These are phyloP conservation scores for Aldabrachelys gigantea DNA, from an alignment of 2,113 vertebrate species.

Conservation along the genomic window DNA sequence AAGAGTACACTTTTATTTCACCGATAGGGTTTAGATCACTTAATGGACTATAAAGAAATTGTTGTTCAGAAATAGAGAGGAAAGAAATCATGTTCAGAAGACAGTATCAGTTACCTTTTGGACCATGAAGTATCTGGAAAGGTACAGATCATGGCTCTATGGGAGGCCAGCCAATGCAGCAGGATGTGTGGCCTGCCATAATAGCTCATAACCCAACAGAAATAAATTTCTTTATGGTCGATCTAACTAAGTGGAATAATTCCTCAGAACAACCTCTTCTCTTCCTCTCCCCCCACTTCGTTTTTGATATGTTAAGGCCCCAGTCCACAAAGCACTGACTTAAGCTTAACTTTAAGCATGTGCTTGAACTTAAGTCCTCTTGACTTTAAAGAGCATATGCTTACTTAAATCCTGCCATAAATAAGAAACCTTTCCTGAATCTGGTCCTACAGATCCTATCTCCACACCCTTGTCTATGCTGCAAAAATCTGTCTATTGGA, in stretches of 20 bases:
- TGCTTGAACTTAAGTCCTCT: neutral
- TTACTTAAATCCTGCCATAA: neutral
- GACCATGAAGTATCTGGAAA: neutral
- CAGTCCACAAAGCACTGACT: accelerated
- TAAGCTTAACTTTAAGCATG: neutral
- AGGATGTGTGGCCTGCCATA: neutral
- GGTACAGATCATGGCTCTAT: neutral
- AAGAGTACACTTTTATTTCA: neutral
- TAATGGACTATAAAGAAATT: accelerated
- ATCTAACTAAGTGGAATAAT: neutral
- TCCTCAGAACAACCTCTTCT: conserved; percentile 19
- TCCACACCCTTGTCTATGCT: neutral
- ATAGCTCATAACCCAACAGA: neutral
- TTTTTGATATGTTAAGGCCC: neutral
- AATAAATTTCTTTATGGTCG: neutral
- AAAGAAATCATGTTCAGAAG: neutral
- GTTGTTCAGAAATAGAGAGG: neutral
- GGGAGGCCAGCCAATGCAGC: neutral
- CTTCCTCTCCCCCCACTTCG: neutral
- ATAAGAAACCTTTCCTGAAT: neutral
- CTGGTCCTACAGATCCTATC: neutral
- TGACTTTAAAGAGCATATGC: neutral
- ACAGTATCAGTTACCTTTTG: neutral
- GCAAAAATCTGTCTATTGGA: neutral
- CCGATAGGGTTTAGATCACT: neutral